A percentile compares a stretch with the other conserved stretches of the same genome.
Evolutionary conservation across 2,797 vertebrate genomes (phyloP).

Genomic region (Lithobates pipiens): DNA sequence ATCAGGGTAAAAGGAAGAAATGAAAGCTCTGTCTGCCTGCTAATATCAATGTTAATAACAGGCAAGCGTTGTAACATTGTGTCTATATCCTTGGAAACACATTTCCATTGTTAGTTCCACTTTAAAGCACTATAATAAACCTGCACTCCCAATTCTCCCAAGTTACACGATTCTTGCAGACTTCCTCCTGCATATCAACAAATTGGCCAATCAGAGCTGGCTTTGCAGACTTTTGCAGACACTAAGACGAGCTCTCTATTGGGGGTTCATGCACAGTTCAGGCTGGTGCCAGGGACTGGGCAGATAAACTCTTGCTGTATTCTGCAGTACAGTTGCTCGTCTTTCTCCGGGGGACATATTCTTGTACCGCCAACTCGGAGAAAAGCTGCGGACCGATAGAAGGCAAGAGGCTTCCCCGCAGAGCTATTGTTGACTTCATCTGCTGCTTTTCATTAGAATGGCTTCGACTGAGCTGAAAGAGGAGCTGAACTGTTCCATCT

Average conservation of each 20-base stretch:
- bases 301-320: background rate
- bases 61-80: too few species aligned
- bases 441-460: background rate
- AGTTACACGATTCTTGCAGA: conserved; percentile 12
- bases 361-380: background rate
- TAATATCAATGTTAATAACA: too few species aligned
- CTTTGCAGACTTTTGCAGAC: background rate
- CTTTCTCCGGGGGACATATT: background rate
- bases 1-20: too few species aligned
- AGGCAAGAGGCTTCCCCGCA: background rate
- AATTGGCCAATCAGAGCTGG: background rate
- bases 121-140: background rate
- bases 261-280: background rate
- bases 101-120: background rate
- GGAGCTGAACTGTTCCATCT: conserved; percentile 63
- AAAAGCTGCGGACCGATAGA: background rate
- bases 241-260: conserved; percentile 18
- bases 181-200: conserved; percentile 31
- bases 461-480: conserved; percentile 35
- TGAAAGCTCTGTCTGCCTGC: too few species aligned
- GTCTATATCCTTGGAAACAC: too few species aligned
- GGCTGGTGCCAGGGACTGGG: background rate
- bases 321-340: background rate
- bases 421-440: background rate
- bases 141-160: background rate